phyloP scores from a whole-genome alignment of 2,888 invertebrate genomes.

The Salticus scenicus region DNA sequence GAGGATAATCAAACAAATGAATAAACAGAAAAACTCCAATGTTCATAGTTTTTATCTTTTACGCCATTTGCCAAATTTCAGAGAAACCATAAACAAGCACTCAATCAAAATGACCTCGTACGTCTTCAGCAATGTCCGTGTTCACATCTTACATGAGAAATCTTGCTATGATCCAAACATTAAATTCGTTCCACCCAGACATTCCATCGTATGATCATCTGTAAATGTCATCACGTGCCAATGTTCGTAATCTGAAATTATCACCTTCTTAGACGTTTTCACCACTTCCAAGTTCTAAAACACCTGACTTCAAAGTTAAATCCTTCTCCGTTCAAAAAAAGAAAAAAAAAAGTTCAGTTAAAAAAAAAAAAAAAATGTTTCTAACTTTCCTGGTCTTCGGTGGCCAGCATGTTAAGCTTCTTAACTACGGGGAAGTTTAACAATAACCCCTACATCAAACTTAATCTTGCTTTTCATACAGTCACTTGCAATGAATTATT shows the following conservation, averaged over 20 bases:
- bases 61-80: no score
- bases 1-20: no score
- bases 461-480: slow-evolving; percentile 63
- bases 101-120: no score
- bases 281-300: slow-evolving; percentile 49
- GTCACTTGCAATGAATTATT: slow-evolving; percentile 63
- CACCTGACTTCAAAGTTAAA: slow-evolving; percentile 36
- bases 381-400: slow-evolving; percentile 46
- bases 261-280: slow-evolving; percentile 56
- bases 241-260: slow-evolving; percentile 56
- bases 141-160: background rate
- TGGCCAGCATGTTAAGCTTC: slow-evolving; percentile 55
- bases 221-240: slow-evolving; percentile 48
- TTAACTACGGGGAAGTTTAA: slow-evolving; percentile 44
- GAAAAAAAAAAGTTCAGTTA: slow-evolving; percentile 1
- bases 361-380: background rate
- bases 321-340: slow-evolving; percentile 28
- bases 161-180: background rate
- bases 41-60: no score
- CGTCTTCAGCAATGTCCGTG: no score
- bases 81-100: no score
- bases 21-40: no score
- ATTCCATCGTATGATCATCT: slow-evolving; percentile 25
- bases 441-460: slow-evolving; percentile 52
- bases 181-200: slow-evolving; percentile 12